A percentile compares a stretch with the other conserved stretches of the same genome.
These are phyloP conservation scores for Oasisia sp. DNA, from an alignment of 2,888 invertebrate genomes.

Conservation along the genomic window DNA sequence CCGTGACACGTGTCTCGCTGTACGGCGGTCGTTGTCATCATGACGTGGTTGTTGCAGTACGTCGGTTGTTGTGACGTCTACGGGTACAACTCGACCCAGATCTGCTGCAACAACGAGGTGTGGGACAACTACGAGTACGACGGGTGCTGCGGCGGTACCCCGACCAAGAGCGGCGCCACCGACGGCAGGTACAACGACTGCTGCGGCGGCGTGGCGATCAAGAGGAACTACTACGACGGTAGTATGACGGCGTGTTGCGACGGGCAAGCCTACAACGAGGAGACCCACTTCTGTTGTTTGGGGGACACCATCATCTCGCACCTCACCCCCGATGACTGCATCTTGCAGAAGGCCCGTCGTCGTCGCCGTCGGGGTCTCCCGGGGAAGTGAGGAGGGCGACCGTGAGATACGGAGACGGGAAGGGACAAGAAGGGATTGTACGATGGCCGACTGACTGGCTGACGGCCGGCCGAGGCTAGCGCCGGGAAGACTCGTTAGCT, in stretches of 20 bases:
- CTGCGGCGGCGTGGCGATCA: background rate
- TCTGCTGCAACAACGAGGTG: background rate
- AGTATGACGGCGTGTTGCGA: background rate
- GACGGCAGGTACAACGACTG: background rate
- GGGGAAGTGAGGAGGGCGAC: background rate
- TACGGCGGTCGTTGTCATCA: background rate
- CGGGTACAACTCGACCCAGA: background rate
- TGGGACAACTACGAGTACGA: background rate
- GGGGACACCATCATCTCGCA: background rate
- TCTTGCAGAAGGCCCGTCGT: conserved; percentile 2
- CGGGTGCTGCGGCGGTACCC: background rate
- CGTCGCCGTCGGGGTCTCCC: background rate
- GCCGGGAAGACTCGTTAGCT: too few relatives aligned
- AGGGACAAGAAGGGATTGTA: too few relatives aligned
- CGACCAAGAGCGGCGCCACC: background rate
- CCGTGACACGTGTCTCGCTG: too few relatives aligned
- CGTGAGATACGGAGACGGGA: background rate
- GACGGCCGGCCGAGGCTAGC: too few relatives aligned
- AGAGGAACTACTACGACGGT: too few relatives aligned
- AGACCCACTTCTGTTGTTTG: background rate
- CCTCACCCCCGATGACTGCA: background rate
- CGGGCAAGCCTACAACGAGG: background rate
- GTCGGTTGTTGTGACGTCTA: background rate
- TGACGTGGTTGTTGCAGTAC: background rate
- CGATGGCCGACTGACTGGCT: too few relatives aligned